These are phyloP conservation scores for Papilio helenus DNA, from an alignment of 1,140 invertebrate genomes.

Conservation along the genomic window DNA sequence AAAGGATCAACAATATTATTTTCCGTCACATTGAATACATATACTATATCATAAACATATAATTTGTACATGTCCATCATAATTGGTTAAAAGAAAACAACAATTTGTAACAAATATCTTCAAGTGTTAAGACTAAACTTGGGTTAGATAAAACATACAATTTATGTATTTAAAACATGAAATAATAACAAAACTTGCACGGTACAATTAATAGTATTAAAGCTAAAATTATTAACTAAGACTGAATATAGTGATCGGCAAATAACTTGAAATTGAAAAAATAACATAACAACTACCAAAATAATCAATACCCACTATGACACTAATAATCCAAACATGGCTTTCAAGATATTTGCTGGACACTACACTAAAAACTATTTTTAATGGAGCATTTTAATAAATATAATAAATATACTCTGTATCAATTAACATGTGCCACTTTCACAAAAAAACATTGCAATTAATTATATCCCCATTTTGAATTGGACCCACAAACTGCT, in stretches of 20 bases:
- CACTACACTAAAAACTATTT: background rate
- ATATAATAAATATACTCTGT: background rate
- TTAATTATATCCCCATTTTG: background rate
- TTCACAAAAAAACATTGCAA: background rate
- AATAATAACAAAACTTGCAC: background rate
- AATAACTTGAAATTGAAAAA: background rate
- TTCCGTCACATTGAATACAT: background rate
- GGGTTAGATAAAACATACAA: background rate
- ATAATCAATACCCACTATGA: background rate
- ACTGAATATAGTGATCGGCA: background rate
- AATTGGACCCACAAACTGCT: background rate
- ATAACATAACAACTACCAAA: background rate
- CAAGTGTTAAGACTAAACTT: background rate
- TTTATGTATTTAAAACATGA: background rate
- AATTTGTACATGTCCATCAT: slow-evolving; percentile 18
- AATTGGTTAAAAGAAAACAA: background rate
- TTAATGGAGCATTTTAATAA: background rate
- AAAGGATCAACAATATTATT: slow-evolving; percentile 5
- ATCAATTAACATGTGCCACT: background rate
- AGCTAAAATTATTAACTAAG: background rate
- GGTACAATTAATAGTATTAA: background rate
- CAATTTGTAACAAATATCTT: slow-evolving; percentile 14
- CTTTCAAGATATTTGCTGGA: no score
- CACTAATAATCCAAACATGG: background rate
- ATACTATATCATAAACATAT: slow-evolving; percentile 26